A percentile compares a stretch with the other conserved stretches of the same genome.
These are phyloP conservation scores for Macropis europaea DNA, from an alignment of 2,888 invertebrate species.

Conservation along the genomic window DNA sequence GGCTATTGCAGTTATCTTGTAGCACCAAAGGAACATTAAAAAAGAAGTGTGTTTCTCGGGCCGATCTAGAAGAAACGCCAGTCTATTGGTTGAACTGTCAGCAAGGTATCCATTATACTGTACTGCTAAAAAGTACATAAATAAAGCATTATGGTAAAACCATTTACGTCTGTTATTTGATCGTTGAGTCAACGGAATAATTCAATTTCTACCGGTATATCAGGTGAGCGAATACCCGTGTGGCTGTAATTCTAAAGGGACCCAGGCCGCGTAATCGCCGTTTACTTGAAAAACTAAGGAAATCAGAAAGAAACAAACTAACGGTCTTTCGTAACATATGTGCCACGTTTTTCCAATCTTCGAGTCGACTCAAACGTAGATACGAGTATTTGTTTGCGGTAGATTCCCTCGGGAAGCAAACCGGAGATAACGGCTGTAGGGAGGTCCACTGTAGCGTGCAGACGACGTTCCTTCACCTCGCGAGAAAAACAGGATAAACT, in stretches of 20 bases:
- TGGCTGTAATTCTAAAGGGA: constrained; percentile 1
- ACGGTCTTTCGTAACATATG: constrained; percentile 30
- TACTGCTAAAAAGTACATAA: too few species aligned
- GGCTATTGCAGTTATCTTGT: too few species aligned
- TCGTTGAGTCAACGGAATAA: too few species aligned
- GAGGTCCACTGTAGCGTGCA: constrained; percentile 32
- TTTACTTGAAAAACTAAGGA: neutral
- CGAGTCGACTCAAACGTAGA: constrained; percentile 28
- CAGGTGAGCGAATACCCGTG: neutral
- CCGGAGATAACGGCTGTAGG: constrained; percentile 43
- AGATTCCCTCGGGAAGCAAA: constrained; percentile 56
- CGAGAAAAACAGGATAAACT: constrained; percentile 12
- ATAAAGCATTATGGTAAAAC: too few species aligned
- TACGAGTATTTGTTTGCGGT: constrained; percentile 65
- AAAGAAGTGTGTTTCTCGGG: too few species aligned
- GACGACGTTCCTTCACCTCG: constrained; percentile 14
- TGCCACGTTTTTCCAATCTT: constrained; percentile 16
- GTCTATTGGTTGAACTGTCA: too few species aligned
- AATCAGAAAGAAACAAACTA: constrained; percentile 39
- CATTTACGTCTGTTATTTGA: too few species aligned
- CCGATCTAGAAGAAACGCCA: too few species aligned
- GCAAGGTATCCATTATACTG: too few species aligned
- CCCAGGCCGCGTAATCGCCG: constrained; percentile 7
- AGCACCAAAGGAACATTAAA: too few species aligned
- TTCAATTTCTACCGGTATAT: too few species aligned